phyloP scores from a whole-genome alignment of 2,888 invertebrate genomes.

The Drosophila suboccidentalis region DNA sequence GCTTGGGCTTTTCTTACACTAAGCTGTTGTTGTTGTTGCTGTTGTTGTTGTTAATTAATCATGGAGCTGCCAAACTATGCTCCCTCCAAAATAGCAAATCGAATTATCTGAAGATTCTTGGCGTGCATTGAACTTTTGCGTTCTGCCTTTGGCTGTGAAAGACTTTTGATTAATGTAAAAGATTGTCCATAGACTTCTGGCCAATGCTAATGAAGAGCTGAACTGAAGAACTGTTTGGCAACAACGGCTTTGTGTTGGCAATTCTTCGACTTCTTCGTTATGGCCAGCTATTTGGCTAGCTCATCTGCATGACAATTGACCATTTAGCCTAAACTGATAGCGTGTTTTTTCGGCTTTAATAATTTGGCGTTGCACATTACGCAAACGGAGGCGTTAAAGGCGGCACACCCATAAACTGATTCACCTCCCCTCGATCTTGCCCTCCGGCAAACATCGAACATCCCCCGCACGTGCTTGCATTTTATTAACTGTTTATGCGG shows the following conservation, averaged over 20 bases:
- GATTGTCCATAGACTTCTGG: conserved; percentile 28
- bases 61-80: conserved; percentile 40
- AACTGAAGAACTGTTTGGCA: conserved; percentile 29
- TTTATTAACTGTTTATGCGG: conserved; percentile 60
- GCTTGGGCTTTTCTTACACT: conserved; percentile 45
- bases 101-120: conserved; percentile 19
- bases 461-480: conserved; percentile 48
- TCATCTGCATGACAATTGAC: conserved; percentile 74
- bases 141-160: conserved; percentile 51
- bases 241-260: conserved; percentile 5
- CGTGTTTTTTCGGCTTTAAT: conserved; percentile 7
- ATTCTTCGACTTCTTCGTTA: conserved; percentile 8
- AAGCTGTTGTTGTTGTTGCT: conserved; percentile 16
- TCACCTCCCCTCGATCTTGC: not conserved
- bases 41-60: conserved; percentile 11
- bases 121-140: conserved; percentile 65
- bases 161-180: conserved; percentile 61
- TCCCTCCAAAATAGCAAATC: conserved; percentile 3
- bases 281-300: conserved; percentile 20
- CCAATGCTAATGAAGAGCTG: conserved; percentile 49
- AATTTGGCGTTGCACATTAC: conserved; percentile 50
- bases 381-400: conserved; percentile 39
- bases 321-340: conserved; percentile 10
- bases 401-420: conserved; percentile 26
- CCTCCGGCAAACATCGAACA: not conserved